Percentiles rank a stretch among this genome's conserved stretches.
Evolutionary conservation across 1,140 invertebrate genomes (phyloP).

Genomic region (Asobara japonica): DNA sequence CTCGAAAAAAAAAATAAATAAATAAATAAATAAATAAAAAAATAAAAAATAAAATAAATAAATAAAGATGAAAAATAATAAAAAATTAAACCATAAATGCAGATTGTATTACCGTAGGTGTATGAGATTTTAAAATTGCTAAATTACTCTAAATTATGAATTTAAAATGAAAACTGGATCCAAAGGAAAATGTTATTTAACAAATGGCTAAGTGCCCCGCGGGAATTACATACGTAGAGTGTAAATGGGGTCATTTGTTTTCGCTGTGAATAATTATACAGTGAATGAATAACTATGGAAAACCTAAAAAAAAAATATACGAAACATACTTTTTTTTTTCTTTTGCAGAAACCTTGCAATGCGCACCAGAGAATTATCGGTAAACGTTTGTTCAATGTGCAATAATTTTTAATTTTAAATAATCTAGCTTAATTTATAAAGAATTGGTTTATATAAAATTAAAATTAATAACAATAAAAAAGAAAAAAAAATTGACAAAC

Average conservation of each 20-base stretch:
- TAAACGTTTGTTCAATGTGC: conserved; percentile 60
- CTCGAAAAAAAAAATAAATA: too few species aligned
- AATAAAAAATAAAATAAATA: too few species aligned
- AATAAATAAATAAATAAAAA: too few species aligned
- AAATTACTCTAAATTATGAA: conserved; percentile 13
- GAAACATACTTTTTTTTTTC: conserved; percentile 39
- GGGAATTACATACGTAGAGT: conserved; percentile 20
- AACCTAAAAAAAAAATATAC: conserved; percentile 20
- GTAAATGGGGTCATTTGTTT: not conserved
- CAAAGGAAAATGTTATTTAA: conserved; percentile 13
- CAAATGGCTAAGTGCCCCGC: conserved; percentile 16
- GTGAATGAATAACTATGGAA: too few species aligned
- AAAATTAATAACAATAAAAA: conserved; percentile 26
- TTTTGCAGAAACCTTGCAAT: conserved; percentile 41
- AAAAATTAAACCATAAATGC: not conserved
- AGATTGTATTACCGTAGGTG: not conserved
- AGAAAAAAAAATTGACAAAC: not conserved
- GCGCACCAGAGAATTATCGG: conserved; percentile 48
- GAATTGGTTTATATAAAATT: conserved; percentile 30
- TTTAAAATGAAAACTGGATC: not conserved
- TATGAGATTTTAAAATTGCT: not conserved
- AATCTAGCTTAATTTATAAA: conserved; percentile 52
- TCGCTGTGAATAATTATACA: not conserved
- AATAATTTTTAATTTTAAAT: conserved; percentile 51
- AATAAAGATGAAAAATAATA: not conserved